Base-by-base conservation (phyloP, 2,113 vertebrate genomes). In the Brachyhypopomus gauderio region DNA sequence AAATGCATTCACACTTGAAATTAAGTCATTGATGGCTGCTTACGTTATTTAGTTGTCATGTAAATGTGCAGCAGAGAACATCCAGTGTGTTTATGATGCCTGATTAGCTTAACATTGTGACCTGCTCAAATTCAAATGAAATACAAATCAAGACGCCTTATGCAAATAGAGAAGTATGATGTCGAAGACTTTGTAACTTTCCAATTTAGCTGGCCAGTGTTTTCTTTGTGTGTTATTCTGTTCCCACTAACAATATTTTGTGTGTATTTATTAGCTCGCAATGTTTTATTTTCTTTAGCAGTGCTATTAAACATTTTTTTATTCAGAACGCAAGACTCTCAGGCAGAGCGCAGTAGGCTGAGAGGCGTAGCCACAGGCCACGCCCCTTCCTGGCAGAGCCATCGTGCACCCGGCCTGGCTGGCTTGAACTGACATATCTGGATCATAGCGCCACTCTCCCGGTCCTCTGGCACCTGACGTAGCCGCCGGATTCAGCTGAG, bases 1-100 rank as follows among this genome's bases (percentile, higher is more conserved):
- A 85, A 85, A 88, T 79, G 70, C 83, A 86, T 85, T 48, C 75
- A 78, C 45, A 30, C 67, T 75, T 11, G 67, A 82, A 88, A 67
- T 84, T 62, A 76, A 84, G 83, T 85, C 75, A 84, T 72, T 76
- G 45, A 60, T 52, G 38, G 58, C 63, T 70, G 30, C 75, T 66
- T 72, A 66, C 73, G 41, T 70, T 30, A 16, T 77, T 60, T 64
- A 71, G 34, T 27, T 22, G 59, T 72, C 38, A 76, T 77, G 80
- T 27, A 69, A 80, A 66, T 64, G 59, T 62, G 12, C 23, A 72
- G 48, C 23, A 23, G 34, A 58, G 48, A 25, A 56, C 16, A 25
- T 62, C 38, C 48, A 38, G 20, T 20, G 22, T 22, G 19, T 73
- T 71, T 25, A 55, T 20, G 22, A 8, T 73, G 45, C 63, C 20